Percentiles rank a stretch among this genome's conserved stretches.
Evolutionary conservation across 2,113 vertebrate species (phyloP).

Genomic region (Thomomys bottae): DNA sequence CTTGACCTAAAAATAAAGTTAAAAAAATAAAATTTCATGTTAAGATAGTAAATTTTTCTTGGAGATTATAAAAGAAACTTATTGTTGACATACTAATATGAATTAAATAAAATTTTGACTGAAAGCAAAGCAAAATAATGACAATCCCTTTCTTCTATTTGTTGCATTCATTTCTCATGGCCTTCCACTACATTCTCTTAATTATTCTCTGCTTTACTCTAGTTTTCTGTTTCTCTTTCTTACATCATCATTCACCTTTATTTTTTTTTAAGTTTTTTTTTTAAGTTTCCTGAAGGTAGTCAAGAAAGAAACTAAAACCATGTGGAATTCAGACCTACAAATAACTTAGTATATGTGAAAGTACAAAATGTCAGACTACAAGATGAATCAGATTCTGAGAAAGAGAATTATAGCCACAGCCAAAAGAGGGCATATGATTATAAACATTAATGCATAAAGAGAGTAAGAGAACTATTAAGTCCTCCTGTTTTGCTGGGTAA

Average conservation of each 20-base stretch:
- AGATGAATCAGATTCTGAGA: not conserved
- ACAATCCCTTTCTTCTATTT: not conserved
- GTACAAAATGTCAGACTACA: not conserved
- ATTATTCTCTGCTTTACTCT: not conserved
- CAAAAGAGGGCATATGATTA: not conserved
- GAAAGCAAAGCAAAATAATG: not conserved
- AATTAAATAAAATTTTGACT: not conserved
- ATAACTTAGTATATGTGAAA: no score
- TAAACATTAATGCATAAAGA: not conserved
- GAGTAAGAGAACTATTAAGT: not conserved
- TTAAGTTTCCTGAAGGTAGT: not conserved
- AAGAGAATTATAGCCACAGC: no score
- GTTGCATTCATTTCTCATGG: not conserved
- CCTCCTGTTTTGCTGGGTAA: not conserved
- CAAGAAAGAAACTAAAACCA: not conserved
- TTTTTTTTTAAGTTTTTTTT: not conserved
- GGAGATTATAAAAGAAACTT: not conserved
- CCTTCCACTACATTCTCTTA: not conserved
- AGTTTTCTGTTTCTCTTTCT: not conserved
- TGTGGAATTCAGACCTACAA: rapidly evolving
- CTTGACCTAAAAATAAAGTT: constrained; percentile 50
- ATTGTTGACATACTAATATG: not conserved
- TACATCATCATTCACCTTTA: not conserved
- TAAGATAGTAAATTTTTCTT: not conserved
- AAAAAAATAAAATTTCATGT: not conserved